Evolutionary conservation across 2,113 vertebrate genomes (phyloP).

Genomic region (Salvelinus alpinus): DNA sequence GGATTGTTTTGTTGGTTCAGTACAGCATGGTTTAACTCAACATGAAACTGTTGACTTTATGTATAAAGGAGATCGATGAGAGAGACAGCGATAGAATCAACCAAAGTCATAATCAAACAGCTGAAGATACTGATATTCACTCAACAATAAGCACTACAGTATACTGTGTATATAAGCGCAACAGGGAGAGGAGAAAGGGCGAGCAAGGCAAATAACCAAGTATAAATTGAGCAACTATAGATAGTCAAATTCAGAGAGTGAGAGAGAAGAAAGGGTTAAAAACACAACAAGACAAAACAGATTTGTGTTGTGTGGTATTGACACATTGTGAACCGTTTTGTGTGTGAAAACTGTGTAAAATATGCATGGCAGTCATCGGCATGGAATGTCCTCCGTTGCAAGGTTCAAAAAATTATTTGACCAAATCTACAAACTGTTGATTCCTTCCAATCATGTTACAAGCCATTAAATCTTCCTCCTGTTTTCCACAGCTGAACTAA

Average conservation of each 20-base stretch:
- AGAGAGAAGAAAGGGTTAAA: background rate
- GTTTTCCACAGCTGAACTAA: background rate
- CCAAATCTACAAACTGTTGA: too few species aligned
- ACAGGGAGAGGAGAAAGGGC: background rate
- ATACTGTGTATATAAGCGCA: background rate
- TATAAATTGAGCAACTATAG: background rate
- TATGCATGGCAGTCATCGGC: background rate
- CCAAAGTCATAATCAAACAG: background rate
- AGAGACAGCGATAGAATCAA: background rate
- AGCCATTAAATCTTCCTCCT: background rate
- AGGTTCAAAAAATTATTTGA: background rate
- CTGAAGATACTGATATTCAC: background rate
- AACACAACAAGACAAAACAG: background rate
- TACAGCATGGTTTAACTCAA: background rate
- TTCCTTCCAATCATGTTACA: background rate
- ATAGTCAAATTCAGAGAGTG: background rate
- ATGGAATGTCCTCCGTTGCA: background rate
- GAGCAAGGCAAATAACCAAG: background rate
- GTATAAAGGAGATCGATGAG: background rate
- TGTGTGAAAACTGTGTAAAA: slow-evolving; percentile 1
- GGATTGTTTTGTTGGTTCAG: background rate
- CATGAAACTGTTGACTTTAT: too few species aligned
- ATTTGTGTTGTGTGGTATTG: slow-evolving; percentile 6
- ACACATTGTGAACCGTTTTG: background rate
- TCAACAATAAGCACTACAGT: background rate